phyloP scores from a whole-genome alignment of 2,888 invertebrate genomes.

The Eupithecia vulgata region DNA sequence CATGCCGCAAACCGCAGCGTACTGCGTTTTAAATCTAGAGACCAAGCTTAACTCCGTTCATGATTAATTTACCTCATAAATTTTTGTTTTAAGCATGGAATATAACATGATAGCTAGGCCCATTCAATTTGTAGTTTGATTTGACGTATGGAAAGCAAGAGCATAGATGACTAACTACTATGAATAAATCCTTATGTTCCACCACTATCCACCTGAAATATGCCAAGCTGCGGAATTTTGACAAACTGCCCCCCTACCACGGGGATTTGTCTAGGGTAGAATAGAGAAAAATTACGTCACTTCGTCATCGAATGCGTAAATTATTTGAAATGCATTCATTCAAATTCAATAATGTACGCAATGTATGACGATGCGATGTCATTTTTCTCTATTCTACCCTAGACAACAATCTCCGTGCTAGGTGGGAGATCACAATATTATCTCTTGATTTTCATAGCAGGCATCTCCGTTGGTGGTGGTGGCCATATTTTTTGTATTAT shows the following conservation, averaged over 20 bases:
- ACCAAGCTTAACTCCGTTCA: background rate
- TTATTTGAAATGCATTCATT: too few relatives aligned
- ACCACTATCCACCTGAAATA: background rate
- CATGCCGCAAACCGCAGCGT: too few relatives aligned
- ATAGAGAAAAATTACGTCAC: too few relatives aligned
- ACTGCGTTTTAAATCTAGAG: too few relatives aligned
- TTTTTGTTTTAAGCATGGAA: too few relatives aligned
- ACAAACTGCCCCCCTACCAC: too few relatives aligned
- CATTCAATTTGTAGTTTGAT: background rate
- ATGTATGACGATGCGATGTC: too few relatives aligned
- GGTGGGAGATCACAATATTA: background rate
- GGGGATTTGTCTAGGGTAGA: too few relatives aligned
- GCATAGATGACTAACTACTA: background rate
- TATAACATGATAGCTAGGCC: background rate
- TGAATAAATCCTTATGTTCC: background rate
- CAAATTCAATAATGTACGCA: too few relatives aligned
- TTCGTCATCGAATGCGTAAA: too few relatives aligned
- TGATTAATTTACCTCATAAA: background rate
- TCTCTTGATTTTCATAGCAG: background rate
- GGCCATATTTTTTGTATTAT: slow-evolving; percentile 10
- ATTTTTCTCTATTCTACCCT: too few relatives aligned
- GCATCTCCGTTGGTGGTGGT: background rate
- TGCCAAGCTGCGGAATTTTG: background rate
- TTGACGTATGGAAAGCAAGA: background rate
- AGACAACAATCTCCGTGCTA: too few relatives aligned